These are phyloP conservation scores for Heloderma charlesbogerti DNA, from an alignment of 2,113 vertebrate species.

Conservation along the genomic window DNA sequence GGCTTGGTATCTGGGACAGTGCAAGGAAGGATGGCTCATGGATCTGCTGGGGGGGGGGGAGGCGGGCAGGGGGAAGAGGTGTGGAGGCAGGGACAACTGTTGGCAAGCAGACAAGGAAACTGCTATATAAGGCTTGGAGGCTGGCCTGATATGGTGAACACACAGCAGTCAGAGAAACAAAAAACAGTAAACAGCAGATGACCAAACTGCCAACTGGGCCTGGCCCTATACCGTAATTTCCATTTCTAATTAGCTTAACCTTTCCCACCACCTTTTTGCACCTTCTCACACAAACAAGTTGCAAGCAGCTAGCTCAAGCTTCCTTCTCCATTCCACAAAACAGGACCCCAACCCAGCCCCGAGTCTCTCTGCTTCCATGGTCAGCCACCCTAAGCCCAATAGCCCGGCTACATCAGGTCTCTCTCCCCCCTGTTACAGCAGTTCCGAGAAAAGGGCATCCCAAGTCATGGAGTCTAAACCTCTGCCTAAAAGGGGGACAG, in stretches of 20 bases:
- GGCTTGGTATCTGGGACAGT: slow-evolving; percentile 7
- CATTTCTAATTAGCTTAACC: neutral
- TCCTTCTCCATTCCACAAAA: neutral
- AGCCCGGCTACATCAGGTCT: neutral
- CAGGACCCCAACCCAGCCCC: neutral
- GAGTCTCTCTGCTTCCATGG: neutral
- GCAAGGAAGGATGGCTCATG: neutral
- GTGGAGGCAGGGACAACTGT: neutral
- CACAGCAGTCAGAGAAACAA: neutral
- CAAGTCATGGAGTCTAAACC: neutral
- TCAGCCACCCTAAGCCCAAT: neutral
- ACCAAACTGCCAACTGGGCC: neutral
- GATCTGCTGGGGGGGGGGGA: too few species aligned
- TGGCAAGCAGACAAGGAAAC: slow-evolving; percentile 4
- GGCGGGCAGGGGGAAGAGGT: neutral
- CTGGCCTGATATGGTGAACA: neutral
- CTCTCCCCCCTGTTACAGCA: neutral
- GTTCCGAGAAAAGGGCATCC: neutral
- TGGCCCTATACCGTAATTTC: neutral
- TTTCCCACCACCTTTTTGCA: neutral
- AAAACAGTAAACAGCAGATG: neutral
- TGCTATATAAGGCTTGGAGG: too few species aligned
- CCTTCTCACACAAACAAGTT: neutral
- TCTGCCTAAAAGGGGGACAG: neutral
- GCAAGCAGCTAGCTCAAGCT: neutral